Conservation (phyloP, 2,113 vertebrate genomes). For the Alligator sinensis region DNA sequence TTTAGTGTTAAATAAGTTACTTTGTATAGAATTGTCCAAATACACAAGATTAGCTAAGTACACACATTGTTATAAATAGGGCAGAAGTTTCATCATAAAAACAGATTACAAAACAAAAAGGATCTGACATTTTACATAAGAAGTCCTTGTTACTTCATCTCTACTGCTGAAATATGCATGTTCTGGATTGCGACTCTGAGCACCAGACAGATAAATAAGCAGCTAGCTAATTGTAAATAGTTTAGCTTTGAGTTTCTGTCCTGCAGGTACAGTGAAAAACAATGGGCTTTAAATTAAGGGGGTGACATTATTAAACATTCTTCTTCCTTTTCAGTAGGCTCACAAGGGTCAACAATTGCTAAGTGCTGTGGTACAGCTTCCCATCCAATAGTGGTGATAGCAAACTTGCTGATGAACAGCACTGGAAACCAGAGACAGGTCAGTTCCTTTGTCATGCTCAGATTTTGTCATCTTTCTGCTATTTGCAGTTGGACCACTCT, state of each 20-base stretch:
- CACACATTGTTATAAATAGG: background rate
- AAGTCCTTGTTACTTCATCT: slow-evolving; percentile 6
- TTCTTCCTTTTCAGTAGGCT: background rate
- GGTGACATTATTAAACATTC: background rate
- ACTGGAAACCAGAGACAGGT: background rate
- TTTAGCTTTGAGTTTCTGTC: background rate
- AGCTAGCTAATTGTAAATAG: background rate
- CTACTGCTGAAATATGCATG: rapidly evolving
- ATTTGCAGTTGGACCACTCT: rapidly evolving
- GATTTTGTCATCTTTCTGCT: rapidly evolving
- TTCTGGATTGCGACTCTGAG: background rate
- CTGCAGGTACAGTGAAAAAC: background rate
- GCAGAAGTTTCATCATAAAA: slow-evolving; percentile 6
- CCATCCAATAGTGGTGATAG: rapidly evolving
- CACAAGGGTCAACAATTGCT: background rate
- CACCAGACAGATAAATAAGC: background rate
- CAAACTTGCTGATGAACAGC: background rate
- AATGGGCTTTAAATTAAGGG: background rate
- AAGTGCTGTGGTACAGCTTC: background rate
- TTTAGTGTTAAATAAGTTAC: background rate
- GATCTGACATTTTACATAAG: background rate
- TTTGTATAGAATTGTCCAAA: background rate
- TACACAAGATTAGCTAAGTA: background rate
- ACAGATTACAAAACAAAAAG: background rate
- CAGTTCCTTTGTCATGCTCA: background rate